Percentiles rank a stretch among this genome's conserved stretches.
These are phyloP conservation scores for Upupa epops DNA, from an alignment of 2,113 vertebrate species.

Conservation along the genomic window DNA sequence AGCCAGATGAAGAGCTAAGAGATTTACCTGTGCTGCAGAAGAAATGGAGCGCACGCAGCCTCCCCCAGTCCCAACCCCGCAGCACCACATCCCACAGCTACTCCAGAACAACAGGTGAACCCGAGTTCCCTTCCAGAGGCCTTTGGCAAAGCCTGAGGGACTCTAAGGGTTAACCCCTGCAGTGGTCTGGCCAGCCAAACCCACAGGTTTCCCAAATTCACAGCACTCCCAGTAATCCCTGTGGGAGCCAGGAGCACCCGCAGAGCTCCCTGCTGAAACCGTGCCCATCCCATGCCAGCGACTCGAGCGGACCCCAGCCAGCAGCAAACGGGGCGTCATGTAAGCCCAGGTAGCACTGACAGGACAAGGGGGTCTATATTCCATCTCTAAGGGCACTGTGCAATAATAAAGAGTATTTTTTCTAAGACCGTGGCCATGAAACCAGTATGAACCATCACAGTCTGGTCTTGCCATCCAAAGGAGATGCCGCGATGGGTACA, in stretches of 20 bases:
- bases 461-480: background rate
- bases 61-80: fast-evolving
- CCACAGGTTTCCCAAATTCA: background rate
- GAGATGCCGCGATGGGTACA: background rate
- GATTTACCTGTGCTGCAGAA: background rate
- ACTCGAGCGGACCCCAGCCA: fast-evolving
- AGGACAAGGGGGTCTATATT: fast-evolving
- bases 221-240: background rate
- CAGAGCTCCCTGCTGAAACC: background rate
- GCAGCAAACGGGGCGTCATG: fast-evolving
- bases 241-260: background rate
- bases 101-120: background rate
- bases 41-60: fast-evolving
- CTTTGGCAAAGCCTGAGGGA: background rate
- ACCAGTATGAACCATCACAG: background rate
- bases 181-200: background rate
- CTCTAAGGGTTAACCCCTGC: background rate
- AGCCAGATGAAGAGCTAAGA: background rate
- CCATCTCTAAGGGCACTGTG: background rate
- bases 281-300: fast-evolving
- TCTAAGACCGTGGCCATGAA: background rate
- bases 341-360: fast-evolving
- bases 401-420: background rate
- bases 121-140: background rate
- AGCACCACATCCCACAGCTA: fast-evolving